phyloP scores from a whole-genome alignment of 1,140 invertebrate genomes.

The Phymastichus coffea region DNA sequence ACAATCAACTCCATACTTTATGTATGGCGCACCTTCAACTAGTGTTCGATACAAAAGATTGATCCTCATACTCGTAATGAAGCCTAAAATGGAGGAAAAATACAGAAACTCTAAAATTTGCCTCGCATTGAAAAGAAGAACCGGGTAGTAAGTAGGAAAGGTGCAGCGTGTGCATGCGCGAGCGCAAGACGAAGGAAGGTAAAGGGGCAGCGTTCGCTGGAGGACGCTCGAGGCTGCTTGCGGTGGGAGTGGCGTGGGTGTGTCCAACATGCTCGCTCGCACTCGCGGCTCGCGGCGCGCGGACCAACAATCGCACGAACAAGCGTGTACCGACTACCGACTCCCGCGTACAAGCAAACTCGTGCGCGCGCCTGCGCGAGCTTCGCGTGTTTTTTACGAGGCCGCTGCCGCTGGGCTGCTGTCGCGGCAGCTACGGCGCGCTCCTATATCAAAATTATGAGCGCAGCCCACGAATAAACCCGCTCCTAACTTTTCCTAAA shows the following conservation, averaged over 20 bases:
- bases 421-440: no score
- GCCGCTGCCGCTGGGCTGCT: no score
- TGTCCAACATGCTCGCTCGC: conserved; percentile 41
- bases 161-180: neutral
- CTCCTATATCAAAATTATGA: conserved; percentile 17
- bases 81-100: no score
- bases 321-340: conserved; percentile 34
- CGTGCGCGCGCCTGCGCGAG: neutral
- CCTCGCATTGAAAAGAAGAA: no score
- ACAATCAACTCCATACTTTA: no score
- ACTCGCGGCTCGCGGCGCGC: conserved; percentile 5
- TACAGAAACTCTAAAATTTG: no score
- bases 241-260: conserved; percentile 53
- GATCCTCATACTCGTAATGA: no score
- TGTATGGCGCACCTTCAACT: no score
- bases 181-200: neutral
- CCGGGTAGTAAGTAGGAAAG: no score
- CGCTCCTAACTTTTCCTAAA: conserved; percentile 1
- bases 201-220: conserved; percentile 11
- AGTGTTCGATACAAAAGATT: no score
- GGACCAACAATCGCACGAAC: conserved; percentile 30
- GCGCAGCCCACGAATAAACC: neutral
- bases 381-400: neutral
- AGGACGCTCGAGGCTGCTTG: conserved; percentile 30
- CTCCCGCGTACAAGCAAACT: conserved; percentile 25